Conservation (phyloP, 2,797 vertebrate genomes). For the Pangasius sanitwongsei region DNA sequence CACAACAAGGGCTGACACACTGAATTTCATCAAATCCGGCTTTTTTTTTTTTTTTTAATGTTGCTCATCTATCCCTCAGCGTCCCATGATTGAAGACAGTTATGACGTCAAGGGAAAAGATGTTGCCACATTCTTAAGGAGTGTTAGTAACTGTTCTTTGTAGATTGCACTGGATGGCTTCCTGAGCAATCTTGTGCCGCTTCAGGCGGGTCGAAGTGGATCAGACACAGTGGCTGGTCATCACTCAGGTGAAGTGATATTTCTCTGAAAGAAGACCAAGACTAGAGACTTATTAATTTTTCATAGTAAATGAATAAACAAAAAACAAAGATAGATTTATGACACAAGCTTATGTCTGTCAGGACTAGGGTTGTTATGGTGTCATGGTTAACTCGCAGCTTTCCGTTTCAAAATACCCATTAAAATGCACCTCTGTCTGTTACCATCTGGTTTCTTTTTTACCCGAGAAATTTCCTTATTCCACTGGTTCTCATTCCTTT, state of each 20-base stretch:
- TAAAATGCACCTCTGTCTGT: not conserved
- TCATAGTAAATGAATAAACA: not conserved
- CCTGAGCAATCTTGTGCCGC: conserved; percentile 43
- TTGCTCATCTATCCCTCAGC: conserved; percentile 27
- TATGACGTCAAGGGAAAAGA: conserved; percentile 38
- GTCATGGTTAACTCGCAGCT: not conserved
- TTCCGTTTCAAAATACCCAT: not conserved
- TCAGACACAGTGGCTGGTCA: not conserved
- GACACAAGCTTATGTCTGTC: not conserved
- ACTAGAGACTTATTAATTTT: not conserved
- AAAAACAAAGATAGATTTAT: not conserved
- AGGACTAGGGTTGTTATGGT: not conserved
- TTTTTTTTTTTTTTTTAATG: not conserved
- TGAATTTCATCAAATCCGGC: conserved; percentile 22
- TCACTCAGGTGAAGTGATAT: too few relatives aligned
- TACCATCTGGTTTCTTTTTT: not conserved
- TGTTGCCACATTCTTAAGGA: conserved; percentile 48
- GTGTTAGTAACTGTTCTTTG: conserved; percentile 44
- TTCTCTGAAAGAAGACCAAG: not conserved
- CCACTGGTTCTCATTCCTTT: too few relatives aligned
- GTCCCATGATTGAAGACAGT: conserved; percentile 35
- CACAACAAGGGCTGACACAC: conserved; percentile 5
- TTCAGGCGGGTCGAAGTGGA: conserved; percentile 22
- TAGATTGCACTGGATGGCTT: conserved; percentile 37
- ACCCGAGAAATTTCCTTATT: not conserved